Evolutionary conservation across 1,140 invertebrate genomes (phyloP).

Genomic region (Tribolium castaneum): DNA sequence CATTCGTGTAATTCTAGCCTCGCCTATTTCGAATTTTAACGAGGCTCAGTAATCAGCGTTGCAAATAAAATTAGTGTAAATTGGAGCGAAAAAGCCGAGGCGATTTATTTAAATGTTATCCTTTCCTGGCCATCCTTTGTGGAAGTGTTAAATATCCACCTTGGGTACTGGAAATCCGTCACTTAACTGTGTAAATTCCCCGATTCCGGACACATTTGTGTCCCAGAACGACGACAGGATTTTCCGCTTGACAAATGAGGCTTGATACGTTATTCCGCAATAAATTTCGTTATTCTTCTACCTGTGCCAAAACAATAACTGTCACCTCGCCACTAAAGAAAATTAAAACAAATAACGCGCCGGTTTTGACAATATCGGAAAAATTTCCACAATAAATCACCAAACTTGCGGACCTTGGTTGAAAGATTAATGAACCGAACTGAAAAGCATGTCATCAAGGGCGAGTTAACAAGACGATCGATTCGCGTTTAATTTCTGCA

Average conservation of each 20-base stretch:
- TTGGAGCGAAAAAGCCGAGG: slow-evolving; percentile 5
- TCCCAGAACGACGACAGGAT: slow-evolving; percentile 38
- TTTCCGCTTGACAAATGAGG: slow-evolving; percentile 40
- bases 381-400: slow-evolving; percentile 13
- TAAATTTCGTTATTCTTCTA: slow-evolving; percentile 23
- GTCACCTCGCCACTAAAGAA: not conserved
- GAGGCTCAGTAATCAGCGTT: not conserved
- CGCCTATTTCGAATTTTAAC: slow-evolving; percentile 16
- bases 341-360: not conserved
- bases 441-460: slow-evolving; percentile 14
- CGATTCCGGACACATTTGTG: slow-evolving; percentile 36
- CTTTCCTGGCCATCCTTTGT: slow-evolving; percentile 19
- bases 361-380: not conserved
- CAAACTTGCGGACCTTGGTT: not conserved
- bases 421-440: slow-evolving; percentile 31
- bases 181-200: slow-evolving; percentile 39
- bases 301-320: slow-evolving; percentile 23
- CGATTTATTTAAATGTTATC: slow-evolving; percentile 30
- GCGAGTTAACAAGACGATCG: slow-evolving; percentile 29
- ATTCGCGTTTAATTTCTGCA: slow-evolving; percentile 31
- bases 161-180: slow-evolving; percentile 39
- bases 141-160: slow-evolving; percentile 40
- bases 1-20: not conserved
- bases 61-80: slow-evolving; percentile 17
- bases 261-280: slow-evolving; percentile 36